These are phyloP conservation scores for Drosophila ficusphila DNA, from an alignment of 1,140 invertebrate genomes.

Conservation along the genomic window DNA sequence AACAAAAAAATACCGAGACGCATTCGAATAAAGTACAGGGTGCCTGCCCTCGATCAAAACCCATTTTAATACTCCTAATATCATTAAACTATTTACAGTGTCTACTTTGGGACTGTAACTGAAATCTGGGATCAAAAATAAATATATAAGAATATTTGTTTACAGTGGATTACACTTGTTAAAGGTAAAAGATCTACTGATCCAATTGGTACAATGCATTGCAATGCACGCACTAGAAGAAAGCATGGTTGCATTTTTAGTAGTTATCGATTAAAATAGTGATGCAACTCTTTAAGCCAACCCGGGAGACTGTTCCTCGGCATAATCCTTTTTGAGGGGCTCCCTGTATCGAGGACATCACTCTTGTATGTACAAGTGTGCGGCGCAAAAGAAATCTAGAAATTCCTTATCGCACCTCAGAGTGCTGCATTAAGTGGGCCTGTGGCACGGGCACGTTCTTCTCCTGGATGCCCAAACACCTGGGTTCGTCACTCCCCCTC, in stretches of 20 bases:
- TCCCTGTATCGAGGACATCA: conserved; percentile 60
- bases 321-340: not conserved
- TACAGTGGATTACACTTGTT: no score
- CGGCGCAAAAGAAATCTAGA: conserved; percentile 70
- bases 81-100: no score
- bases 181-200: no score
- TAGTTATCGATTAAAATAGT: no score
- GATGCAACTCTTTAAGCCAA: no score
- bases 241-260: no score
- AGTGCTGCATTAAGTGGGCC: conserved; percentile 76
- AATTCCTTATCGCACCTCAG: conserved; percentile 80
- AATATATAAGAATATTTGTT: no score
- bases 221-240: no score
- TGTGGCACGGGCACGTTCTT: conserved; percentile 72
- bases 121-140: no score
- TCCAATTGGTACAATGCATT: no score
- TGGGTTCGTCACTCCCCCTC: not conserved
- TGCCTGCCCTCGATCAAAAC: not conserved
- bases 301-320: no score
- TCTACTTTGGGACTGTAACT: no score
- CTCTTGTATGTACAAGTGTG: conserved; percentile 28
- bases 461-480: conserved; percentile 32
- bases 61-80: not conserved
- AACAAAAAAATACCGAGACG: conserved; percentile 53
- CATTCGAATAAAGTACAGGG: conserved; percentile 45